These are phyloP conservation scores for Dinomys branickii DNA, from an alignment of 2,113 vertebrate species.

Conservation along the genomic window DNA sequence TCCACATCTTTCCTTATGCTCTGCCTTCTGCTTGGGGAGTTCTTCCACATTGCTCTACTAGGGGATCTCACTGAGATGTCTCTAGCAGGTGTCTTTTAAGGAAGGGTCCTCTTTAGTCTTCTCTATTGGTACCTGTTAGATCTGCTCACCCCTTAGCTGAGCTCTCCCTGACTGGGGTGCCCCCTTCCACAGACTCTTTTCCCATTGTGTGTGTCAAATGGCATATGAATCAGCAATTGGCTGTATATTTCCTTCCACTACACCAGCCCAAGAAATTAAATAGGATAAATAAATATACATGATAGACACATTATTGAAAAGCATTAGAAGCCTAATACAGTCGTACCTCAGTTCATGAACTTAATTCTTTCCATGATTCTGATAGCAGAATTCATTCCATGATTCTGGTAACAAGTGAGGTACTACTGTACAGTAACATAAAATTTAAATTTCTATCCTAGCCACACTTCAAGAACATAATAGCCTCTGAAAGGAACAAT, in stretches of 20 bases:
- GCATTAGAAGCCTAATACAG: neutral
- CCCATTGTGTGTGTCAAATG: neutral
- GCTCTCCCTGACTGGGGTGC: accelerated
- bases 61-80: neutral
- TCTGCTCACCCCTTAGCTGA: neutral
- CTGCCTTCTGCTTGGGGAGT: neutral
- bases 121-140: neutral
- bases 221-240: neutral
- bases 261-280: neutral
- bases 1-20: neutral
- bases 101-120: neutral
- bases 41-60: neutral
- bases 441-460: neutral
- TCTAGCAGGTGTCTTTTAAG: neutral
- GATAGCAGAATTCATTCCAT: neutral
- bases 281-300: neutral
- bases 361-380: neutral
- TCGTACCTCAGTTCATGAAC: neutral
- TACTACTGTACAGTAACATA: neutral
- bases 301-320: neutral
- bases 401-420: neutral
- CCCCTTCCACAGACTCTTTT: neutral
- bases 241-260: neutral
- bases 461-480: neutral
- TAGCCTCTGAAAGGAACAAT: neutral